Evolutionary conservation across 1,140 invertebrate species (phyloP).

Genomic region (Conus ventricosus): DNA sequence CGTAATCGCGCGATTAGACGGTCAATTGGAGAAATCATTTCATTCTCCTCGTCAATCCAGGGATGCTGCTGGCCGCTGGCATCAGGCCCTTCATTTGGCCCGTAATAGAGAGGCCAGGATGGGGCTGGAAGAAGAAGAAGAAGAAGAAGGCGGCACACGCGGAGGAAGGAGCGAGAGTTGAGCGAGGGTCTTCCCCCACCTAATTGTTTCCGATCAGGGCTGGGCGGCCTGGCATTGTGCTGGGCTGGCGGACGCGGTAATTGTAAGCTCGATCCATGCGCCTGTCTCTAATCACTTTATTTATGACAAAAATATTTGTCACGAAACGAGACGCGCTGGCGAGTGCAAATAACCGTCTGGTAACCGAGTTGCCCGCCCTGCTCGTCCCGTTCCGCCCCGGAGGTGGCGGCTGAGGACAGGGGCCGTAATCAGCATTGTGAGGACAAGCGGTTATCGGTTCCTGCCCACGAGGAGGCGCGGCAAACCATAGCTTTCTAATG

Average conservation of each 20-base stretch:
- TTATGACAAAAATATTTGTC: constrained; percentile 43
- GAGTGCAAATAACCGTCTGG: constrained; percentile 30
- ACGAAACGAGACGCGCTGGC: constrained; percentile 31
- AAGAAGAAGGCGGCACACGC: background rate
- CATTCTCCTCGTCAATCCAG: constrained; percentile 20
- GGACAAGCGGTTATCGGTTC: constrained; percentile 32
- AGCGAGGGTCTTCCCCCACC: background rate
- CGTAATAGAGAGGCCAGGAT: constrained; percentile 16
- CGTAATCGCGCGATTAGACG: constrained; percentile 40
- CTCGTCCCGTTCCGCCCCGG: background rate
- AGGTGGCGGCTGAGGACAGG: background rate
- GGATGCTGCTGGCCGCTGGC: background rate
- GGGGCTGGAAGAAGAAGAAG: background rate
- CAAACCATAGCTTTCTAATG: constrained; percentile 40
- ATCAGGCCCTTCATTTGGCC: background rate
- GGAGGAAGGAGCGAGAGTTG: background rate
- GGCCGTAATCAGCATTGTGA: constrained; percentile 35
- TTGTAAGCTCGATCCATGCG: constrained; percentile 32
- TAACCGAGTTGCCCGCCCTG: constrained; percentile 13
- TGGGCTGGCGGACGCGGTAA: background rate
- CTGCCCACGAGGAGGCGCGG: constrained; percentile 22
- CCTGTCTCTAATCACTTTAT: constrained; percentile 35
- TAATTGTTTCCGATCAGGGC: constrained; percentile 37
- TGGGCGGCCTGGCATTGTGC: background rate
- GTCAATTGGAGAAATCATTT: constrained; percentile 43